These are phyloP conservation scores for Cheirogaleus medius DNA, from an alignment of 2,113 vertebrate species.

Conservation along the genomic window DNA sequence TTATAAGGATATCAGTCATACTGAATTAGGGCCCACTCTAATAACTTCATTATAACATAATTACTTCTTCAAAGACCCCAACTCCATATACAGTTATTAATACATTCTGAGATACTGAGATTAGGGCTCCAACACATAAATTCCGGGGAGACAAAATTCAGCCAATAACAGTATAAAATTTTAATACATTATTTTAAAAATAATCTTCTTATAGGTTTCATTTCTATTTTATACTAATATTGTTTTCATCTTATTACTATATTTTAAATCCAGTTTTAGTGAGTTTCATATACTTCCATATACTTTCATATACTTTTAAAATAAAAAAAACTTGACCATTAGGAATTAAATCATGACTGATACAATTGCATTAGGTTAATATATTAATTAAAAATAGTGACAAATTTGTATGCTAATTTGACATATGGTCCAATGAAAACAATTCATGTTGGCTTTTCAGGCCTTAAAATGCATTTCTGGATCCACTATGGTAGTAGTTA, in stretches of 20 bases:
- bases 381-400: background rate
- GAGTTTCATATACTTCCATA: conserved; percentile 4
- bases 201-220: background rate
- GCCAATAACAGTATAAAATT: background rate
- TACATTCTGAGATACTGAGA: background rate
- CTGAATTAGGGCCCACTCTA: background rate
- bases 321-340: background rate
- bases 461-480: conserved; percentile 27
- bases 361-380: background rate
- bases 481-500: conserved; percentile 51
- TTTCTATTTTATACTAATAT: background rate
- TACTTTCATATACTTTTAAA: too few relatives aligned
- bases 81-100: background rate
- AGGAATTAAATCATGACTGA: background rate
- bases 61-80: background rate
- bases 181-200: conserved; percentile 11
- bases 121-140: background rate
- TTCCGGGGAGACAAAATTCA: background rate
- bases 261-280: conserved; percentile 23
- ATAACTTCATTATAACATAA: conserved; percentile 2
- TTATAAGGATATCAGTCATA: background rate
- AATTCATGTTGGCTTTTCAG: conserved; percentile 33
- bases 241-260: conserved; percentile 10
- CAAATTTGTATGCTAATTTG: conserved; percentile 30
- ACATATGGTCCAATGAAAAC: conserved; percentile 42